Evolutionary conservation across 2,888 invertebrate species (phyloP).

Genomic region (Trachelus tabidus): DNA sequence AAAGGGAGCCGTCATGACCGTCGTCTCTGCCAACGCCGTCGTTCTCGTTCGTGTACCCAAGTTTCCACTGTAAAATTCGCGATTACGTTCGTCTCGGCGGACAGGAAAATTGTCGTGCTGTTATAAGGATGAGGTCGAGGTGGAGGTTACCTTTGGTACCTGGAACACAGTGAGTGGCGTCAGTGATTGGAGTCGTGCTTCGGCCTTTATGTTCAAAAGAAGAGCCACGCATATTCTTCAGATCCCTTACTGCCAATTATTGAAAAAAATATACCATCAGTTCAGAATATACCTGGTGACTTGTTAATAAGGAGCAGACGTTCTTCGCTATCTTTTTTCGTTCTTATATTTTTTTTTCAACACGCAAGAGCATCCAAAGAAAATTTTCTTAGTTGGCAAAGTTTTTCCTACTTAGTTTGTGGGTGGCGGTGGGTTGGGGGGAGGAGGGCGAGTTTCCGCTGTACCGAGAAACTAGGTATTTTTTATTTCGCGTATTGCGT

Average conservation of each 20-base stretch:
- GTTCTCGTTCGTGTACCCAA: background rate
- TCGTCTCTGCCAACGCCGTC: background rate
- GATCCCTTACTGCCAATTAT: background rate
- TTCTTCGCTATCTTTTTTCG: background rate
- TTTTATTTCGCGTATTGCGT: background rate
- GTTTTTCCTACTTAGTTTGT: background rate
- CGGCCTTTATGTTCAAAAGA: background rate
- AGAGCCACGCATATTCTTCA: background rate
- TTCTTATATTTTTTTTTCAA: background rate
- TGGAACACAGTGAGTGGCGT: background rate
- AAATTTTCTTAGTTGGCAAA: background rate
- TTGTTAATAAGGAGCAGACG: background rate
- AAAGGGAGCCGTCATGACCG: background rate
- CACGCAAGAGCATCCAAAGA: background rate
- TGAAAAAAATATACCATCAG: background rate
- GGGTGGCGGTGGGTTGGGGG: fast-evolving
- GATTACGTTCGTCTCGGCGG: background rate
- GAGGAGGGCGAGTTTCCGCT: background rate
- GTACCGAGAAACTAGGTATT: background rate
- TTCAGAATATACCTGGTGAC: background rate
- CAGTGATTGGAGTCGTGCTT: background rate
- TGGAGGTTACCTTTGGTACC: background rate
- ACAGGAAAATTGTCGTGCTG: background rate
- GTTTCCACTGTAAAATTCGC: background rate
- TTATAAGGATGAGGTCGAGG: background rate